Evolutionary conservation across 2,797 vertebrate genomes (phyloP), one percentile per base, ranked within the genome.

Genomic region (Rousettus madagascariensis): DNA sequence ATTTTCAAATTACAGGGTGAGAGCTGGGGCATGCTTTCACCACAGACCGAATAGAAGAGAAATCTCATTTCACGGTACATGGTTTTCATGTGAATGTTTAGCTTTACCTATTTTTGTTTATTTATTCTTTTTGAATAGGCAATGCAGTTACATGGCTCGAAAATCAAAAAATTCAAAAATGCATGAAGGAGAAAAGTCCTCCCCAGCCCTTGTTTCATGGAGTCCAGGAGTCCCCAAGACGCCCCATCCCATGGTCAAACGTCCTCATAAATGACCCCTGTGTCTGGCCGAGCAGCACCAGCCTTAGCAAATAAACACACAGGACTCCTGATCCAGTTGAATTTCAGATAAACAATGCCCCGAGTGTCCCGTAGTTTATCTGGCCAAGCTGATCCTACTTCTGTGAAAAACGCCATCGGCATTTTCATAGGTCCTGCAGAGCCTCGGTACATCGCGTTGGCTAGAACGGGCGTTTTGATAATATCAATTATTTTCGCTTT

Each of bases 1-100:
- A 19, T 88, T 94, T 96, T 95, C 93, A 95, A 74, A 94, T 79
- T 66, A 68, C 55, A 83, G 90, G 24, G 38, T 68, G 20, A 69
- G 57, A 66, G 22, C 65, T 53, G 38, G 24, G 17, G n/a, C 1
- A 36, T 84, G 28, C 11, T 91, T 86, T 94, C 66, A 75, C 28
- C n/a, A 43, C 26, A 55, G 93, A 85, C 9, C 57, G n/a, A 80
- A 69, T 53, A 49, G 65, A 65, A 88, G 92, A 83, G 33, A 90
- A 90, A 65, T 94, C 57, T 72, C 13, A 59, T 82, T 78, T 20
- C 83, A 86, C 43, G 13, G n/a, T 72, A 77, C 16, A 5, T 83
- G 72, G 6, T 75, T 94, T 77, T 57, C 51, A 28, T 30, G 61
- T 17, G 26, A 75, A 84, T 74, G 41, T 53, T 85, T 90, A 71